Percentiles rank a stretch among this genome's conserved stretches.
phyloP scores from a whole-genome alignment of 2,888 invertebrate species.

The Temnothorax unifasciatus region DNA sequence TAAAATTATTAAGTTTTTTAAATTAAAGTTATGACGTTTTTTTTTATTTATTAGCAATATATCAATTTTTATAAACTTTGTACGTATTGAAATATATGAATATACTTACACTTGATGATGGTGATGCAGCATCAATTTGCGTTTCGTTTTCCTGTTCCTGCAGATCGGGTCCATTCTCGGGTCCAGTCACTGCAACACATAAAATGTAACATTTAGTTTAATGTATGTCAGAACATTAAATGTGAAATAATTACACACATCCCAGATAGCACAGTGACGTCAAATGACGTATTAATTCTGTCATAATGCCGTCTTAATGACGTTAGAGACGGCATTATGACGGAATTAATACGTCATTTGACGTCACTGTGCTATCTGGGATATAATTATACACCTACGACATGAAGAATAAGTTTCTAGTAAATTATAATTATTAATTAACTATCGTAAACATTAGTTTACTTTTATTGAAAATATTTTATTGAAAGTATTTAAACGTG shows the following conservation, averaged over 20 bases:
- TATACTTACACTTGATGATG: conserved; percentile 75
- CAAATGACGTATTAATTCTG: too few species aligned
- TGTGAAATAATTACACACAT: not conserved
- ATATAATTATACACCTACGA: not conserved
- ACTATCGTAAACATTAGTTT: not conserved
- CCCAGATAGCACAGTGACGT: too few species aligned
- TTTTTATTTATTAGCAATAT: not conserved
- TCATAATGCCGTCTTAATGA: too few species aligned
- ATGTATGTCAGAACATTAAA: not conserved
- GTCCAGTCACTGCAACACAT: conserved; percentile 76
- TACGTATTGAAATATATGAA: not conserved
- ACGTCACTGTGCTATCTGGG: too few species aligned
- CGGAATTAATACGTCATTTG: too few species aligned
- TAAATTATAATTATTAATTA: not conserved
- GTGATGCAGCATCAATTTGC: conserved; percentile 80
- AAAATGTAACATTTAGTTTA: conserved; percentile 5
- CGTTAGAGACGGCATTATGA: too few species aligned
- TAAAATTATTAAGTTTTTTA: not conserved
- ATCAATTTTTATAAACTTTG: not conserved
- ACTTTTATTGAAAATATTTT: not conserved
- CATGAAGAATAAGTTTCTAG: not conserved
- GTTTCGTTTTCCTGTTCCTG: conserved; percentile 74
- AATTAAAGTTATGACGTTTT: too few species aligned
- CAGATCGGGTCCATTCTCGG: conserved; percentile 74
- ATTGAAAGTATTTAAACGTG: not conserved